Percentiles rank a stretch among this genome's conserved stretches.
Evolutionary conservation across 2,113 vertebrate genomes (phyloP).

Genomic region (Uria lomvia): DNA sequence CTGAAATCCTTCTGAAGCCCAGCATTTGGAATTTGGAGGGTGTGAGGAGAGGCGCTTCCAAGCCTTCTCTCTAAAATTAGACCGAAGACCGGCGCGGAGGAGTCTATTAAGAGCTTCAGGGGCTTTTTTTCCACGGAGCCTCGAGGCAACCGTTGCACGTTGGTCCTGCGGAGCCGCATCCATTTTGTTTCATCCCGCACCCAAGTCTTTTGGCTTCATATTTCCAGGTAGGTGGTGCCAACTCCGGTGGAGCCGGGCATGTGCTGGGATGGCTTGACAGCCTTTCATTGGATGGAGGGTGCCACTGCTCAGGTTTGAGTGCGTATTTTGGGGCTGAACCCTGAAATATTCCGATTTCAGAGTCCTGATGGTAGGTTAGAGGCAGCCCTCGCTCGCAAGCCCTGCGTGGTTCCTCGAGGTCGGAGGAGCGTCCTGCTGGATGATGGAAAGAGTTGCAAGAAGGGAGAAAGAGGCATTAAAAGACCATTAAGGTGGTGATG

Average conservation of each 20-base stretch:
- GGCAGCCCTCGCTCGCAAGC: not conserved
- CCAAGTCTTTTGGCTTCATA: not conserved
- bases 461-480: not conserved
- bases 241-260: rapidly evolving
- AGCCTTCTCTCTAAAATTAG: conserved; percentile 38
- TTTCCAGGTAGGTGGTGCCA: not conserved
- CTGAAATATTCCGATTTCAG: rapidly evolving
- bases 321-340: not conserved
- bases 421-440: not conserved
- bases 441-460: not conserved
- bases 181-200: not conserved
- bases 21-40: not conserved
- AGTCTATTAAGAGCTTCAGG: not conserved
- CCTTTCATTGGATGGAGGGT: not conserved
- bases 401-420: not conserved
- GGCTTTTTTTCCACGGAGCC: not conserved
- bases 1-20: not conserved
- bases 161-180: not conserved
- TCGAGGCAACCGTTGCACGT: rapidly evolving
- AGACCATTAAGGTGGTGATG: not conserved
- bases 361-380: rapidly evolving
- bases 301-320: rapidly evolving
- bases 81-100: not conserved
- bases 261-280: not conserved
- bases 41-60: not conserved